Percentiles rank a stretch among this genome's conserved stretches.
Conservation (phyloP, 1,140 invertebrate species). For the Drosophila pruinosa region DNA sequence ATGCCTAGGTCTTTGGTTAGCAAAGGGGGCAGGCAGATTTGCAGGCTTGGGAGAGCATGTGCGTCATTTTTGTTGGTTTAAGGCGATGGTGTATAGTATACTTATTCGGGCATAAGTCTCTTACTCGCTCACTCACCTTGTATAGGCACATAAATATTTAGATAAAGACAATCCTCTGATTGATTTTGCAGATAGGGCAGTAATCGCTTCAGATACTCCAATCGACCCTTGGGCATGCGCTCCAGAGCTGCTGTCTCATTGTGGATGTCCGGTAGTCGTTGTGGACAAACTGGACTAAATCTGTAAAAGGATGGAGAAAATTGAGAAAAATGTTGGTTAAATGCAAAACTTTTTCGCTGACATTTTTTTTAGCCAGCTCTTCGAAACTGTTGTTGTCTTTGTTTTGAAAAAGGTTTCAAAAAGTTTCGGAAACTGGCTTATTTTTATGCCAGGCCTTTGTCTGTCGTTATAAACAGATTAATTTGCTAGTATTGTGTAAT, state of each 20-base stretch:
- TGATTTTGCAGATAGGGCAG: slow-evolving; percentile 94
- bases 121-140: slow-evolving; percentile 87
- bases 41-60: slow-evolving; percentile 7
- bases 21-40: neutral
- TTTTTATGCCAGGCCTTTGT: slow-evolving; percentile 64
- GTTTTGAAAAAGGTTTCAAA: slow-evolving; percentile 50
- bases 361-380: slow-evolving; percentile 24
- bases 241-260: slow-evolving; percentile 91
- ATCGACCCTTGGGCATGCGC: slow-evolving; percentile 92
- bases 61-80: slow-evolving; percentile 70
- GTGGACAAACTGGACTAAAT: slow-evolving; percentile 95
- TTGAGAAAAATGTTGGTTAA: slow-evolving; percentile 38
- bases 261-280: slow-evolving; percentile 90
- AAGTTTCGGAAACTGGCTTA: slow-evolving; percentile 57
- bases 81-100: slow-evolving; percentile 25
- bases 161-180: slow-evolving; percentile 97
- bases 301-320: slow-evolving; percentile 71
- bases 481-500: slow-evolving; percentile 75
- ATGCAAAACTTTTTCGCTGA: slow-evolving; percentile 44
- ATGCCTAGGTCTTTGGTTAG: slow-evolving; percentile 22
- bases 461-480: slow-evolving; percentile 78
- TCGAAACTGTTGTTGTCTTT: neutral
- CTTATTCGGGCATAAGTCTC: slow-evolving; percentile 9
- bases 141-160: slow-evolving; percentile 97
- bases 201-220: slow-evolving; percentile 93